Percentiles rank a stretch among this genome's conserved stretches.
Conservation (phyloP, 2,888 invertebrate genomes). For the Scelioninae gen. 1 region DNA sequence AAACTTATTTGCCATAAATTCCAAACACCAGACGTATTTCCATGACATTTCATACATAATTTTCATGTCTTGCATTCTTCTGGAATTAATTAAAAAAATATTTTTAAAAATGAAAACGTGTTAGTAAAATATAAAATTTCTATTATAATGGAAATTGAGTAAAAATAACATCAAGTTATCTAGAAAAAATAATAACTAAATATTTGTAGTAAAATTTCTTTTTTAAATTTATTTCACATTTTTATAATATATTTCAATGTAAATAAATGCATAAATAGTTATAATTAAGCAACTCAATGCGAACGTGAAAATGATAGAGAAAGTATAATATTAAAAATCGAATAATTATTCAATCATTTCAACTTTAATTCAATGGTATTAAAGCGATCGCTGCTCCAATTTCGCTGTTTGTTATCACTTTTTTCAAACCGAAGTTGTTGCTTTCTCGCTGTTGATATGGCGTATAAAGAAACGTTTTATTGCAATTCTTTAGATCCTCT, state of each 20-base stretch:
- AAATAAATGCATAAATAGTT: neutral
- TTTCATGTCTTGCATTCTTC: neutral
- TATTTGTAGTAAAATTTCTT: too few relatives aligned
- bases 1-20: conserved; percentile 13
- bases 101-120: too few relatives aligned
- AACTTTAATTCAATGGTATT: conserved; percentile 26
- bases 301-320: conserved; percentile 34
- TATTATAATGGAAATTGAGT: too few relatives aligned
- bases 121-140: too few relatives aligned
- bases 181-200: too few relatives aligned
- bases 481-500: neutral
- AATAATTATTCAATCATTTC: conserved; percentile 17
- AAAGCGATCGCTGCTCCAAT: conserved; percentile 26
- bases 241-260: neutral
- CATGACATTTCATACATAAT: neutral
- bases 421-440: conserved; percentile 5
- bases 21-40: conserved; percentile 2
- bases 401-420: conserved; percentile 16
- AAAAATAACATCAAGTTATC: too few relatives aligned
- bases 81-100: neutral
- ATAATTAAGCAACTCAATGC: conserved; percentile 15
- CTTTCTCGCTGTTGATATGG: conserved; percentile 22
- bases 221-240: too few relatives aligned
- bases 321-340: conserved; percentile 34
- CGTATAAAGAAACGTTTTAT: neutral